phyloP scores from a whole-genome alignment of 2,888 invertebrate species.

The Desoria tigrina region DNA sequence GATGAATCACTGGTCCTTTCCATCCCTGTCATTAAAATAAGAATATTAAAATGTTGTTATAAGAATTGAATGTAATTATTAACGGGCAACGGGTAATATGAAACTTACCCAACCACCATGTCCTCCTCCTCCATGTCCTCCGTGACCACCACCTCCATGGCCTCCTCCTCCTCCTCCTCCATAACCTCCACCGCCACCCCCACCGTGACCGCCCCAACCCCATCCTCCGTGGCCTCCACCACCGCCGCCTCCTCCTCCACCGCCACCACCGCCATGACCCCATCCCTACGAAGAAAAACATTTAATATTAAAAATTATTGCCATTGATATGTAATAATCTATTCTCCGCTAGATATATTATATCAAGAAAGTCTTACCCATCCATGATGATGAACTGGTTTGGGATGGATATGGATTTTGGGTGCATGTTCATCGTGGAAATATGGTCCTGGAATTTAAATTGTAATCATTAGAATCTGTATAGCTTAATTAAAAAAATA shows the following conservation, averaged over 20 bases:
- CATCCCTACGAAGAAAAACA: not conserved
- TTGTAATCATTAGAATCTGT: not conserved
- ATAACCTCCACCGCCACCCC: slow-evolving; percentile 27
- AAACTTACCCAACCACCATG: slow-evolving; percentile 18
- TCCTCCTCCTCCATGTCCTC: slow-evolving; percentile 34
- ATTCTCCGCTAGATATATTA: not conserved
- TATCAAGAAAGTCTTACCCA: not conserved
- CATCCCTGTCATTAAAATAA: slow-evolving; percentile 27
- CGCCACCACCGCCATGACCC: slow-evolving; percentile 10
- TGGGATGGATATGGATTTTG: slow-evolving; percentile 5
- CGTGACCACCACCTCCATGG: not conserved
- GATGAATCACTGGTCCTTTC: slow-evolving; percentile 30
- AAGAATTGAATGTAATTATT: too few species aligned
- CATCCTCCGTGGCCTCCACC: slow-evolving; percentile 33
- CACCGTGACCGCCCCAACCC: slow-evolving; percentile 20
- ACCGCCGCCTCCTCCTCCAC: slow-evolving; percentile 25
- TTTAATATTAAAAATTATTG: not conserved
- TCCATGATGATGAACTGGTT: not conserved
- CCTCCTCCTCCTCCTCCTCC: slow-evolving; percentile 30
- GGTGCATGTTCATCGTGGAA: slow-evolving; percentile 18
- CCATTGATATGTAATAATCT: not conserved
- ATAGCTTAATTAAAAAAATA: too few species aligned
- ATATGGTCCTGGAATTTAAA: slow-evolving; percentile 15
- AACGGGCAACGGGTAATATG: too few species aligned
- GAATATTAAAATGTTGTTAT: too few species aligned